Percentiles rank a stretch among this genome's conserved stretches.
These are phyloP conservation scores for Cryptosula pallasiana DNA, from an alignment of 2,888 invertebrate species.

Conservation along the genomic window DNA sequence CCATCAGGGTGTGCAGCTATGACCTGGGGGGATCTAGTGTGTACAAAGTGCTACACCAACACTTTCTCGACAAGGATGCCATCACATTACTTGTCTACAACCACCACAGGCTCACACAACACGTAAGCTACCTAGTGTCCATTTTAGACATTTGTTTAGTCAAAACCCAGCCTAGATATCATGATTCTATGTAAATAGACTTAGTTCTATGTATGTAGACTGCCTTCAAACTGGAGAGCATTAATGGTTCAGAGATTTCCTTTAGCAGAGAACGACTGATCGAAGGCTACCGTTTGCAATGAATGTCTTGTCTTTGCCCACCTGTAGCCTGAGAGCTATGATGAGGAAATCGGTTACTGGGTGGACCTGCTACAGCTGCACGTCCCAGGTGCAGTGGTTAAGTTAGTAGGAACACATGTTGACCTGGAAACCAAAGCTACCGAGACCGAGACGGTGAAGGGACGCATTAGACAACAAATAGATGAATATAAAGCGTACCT, in stretches of 20 bases:
- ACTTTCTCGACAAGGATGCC: slow-evolving; percentile 39
- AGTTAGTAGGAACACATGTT: slow-evolving; percentile 46
- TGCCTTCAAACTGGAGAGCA: too few relatives aligned
- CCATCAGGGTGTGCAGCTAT: slow-evolving; percentile 42
- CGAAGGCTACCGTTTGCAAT: too few relatives aligned
- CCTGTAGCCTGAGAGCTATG: slow-evolving; percentile 32
- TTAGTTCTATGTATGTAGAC: too few relatives aligned
- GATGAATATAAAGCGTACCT: slow-evolving; percentile 30
- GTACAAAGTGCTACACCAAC: slow-evolving; percentile 39
- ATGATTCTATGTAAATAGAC: too few relatives aligned
- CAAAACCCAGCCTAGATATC: too few relatives aligned
- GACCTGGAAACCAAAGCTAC: slow-evolving; percentile 31
- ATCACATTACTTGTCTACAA: slow-evolving; percentile 44
- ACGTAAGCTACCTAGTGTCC: too few relatives aligned
- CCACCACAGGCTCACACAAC: slow-evolving; percentile 33
- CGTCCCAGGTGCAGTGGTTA: slow-evolving; percentile 44
- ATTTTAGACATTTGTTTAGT: too few relatives aligned
- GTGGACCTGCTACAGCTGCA: slow-evolving; percentile 38
- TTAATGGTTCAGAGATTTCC: too few relatives aligned
- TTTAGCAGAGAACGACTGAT: too few relatives aligned
- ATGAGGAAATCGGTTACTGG: slow-evolving; percentile 42
- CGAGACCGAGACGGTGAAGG: slow-evolving; percentile 30
- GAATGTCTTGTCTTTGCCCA: too few relatives aligned
- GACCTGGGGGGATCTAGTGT: slow-evolving; percentile 44
- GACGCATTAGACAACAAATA: slow-evolving; percentile 34